Base-by-base conservation (phyloP, 2,888 invertebrate genomes). In the Drosophila histrio region DNA sequence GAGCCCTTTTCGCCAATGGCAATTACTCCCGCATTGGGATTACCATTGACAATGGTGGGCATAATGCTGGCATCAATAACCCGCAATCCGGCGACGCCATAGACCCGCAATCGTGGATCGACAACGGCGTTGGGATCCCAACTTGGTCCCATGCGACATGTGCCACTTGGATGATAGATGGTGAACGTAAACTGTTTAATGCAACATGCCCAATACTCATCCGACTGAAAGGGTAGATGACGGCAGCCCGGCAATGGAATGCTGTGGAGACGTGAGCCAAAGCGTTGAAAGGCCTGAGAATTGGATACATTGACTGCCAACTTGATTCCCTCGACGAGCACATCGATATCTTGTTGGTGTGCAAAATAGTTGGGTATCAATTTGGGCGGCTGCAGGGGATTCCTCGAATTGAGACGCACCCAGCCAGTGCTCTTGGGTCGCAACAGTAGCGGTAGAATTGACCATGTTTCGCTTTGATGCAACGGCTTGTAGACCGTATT, bases 311-410 rank as follows among this genome's bases (percentile, higher is more conserved):
- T 95, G 89, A 97, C 93, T 0, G 96, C 97, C 62, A 97, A 94
- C 81, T 95, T 94, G n/a, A 97, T 96, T 0, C 97, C 97, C 89
- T 97, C 97, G 0, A 95, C 95, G 1, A 97, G 90, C 0, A 95
- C 94, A 74, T 95, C 93, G 11, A 97, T 93, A 84, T 99, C 98
- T 87, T 96, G 94, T 72, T 95, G 95, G 78, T 97, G 95, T 0
- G 96, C 95, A 89, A 99, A 96, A 90, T 99, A 99, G 90, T 98
- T 98, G 0, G 98, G 98, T 89, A 96, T 96, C 56, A 99, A 95
- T 11, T 95, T 94, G 0, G 98, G 98, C 68, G 96, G 94, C 1
- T 96, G 94, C 72, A 95, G 93, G 0, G 98, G 98, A 91, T 98
- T 96, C 32, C 93, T 94, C 46, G 96, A 96, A 74, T 94, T 95